Conservation (phyloP, 2,113 vertebrate genomes). For the Natator depressus region DNA sequence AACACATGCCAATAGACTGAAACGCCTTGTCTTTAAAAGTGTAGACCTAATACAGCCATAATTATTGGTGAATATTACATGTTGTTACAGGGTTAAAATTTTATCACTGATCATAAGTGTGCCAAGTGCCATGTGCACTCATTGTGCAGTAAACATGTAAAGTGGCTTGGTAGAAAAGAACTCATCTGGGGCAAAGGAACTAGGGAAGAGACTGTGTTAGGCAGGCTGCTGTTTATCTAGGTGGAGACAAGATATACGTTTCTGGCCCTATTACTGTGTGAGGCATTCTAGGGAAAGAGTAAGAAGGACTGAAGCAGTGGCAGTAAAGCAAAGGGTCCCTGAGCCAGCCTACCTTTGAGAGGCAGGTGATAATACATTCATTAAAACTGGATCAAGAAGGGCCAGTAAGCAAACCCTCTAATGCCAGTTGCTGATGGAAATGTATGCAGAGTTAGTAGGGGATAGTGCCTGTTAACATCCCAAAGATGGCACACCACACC, state of each 20-base stretch:
- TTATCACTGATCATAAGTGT: accelerated
- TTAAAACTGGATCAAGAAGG: not conserved
- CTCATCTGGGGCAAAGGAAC: not conserved
- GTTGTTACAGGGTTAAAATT: not conserved
- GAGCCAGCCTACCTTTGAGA: conserved; percentile 62
- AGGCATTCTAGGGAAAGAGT: conserved; percentile 55
- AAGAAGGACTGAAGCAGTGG: conserved; percentile 4
- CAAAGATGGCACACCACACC: accelerated
- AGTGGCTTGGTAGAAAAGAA: accelerated
- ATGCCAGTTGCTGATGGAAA: not conserved
- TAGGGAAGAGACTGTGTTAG: not conserved
- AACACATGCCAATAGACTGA: not conserved
- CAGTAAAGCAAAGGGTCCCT: conserved; percentile 63
- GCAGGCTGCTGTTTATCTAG: not conserved
- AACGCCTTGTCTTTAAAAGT: not conserved
- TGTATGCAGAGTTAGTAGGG: not conserved
- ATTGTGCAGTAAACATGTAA: accelerated
- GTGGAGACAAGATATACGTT: not conserved
- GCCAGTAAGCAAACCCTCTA: not conserved
- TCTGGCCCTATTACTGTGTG: conserved; percentile 29
- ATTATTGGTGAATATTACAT: not conserved
- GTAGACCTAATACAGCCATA: not conserved
- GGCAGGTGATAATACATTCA: conserved; percentile 1
- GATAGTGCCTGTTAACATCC: not conserved
- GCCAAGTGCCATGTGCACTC: accelerated